Base-by-base conservation (phyloP, 2,888 invertebrate species). In the Synanthedon tipuliformis region DNA sequence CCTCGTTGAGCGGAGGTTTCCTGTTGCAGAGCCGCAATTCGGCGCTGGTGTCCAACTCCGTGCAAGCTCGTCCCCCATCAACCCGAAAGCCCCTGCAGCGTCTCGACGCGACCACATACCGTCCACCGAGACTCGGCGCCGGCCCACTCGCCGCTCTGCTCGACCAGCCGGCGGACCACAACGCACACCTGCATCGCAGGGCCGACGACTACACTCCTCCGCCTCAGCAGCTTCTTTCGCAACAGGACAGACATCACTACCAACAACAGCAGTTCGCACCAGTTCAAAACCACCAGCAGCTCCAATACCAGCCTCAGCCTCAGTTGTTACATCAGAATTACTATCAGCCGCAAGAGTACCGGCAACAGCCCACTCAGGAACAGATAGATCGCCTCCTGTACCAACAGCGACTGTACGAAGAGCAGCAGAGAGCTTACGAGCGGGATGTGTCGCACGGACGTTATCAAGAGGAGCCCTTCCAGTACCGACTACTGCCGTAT, bases 21-120 rank as follows among this genome's bases (percentile, higher is more conserved):
- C 71, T 88, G 83, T 88, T 88, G 83, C 88, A 88, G 88, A 87
- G 74, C 71, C 86, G 86, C 78, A 86, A 86, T 82, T 72, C 63
- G 63, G 84, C 75, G 71, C 80, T 85, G 76, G 66, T 61, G 61
- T 68, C 59, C 50, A 55, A 56, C 55, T 56, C 56, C 52, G 61
- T 59, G 56, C 66, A 62, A 60, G 56, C 64, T 13, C 49, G 49
- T 23, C 56, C 66, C 66, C 60, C 56, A 59, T 57, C 62, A 62
- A 53, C 69, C 65, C 57, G 66, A 66, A 49, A 68, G 65, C 64
- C 68, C 56, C 53, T 66, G 59, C 69, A 60, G 15, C 67, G 60
- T 45, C 59, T 73, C 45, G 75, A 74, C 60, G 78, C 77, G 61
- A 85, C 84, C 67, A 85, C 78, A 55, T 87, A 81, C 79, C 78